Base-by-base conservation (phyloP, 1,140 invertebrate genomes). In the Gerris buenoi region DNA sequence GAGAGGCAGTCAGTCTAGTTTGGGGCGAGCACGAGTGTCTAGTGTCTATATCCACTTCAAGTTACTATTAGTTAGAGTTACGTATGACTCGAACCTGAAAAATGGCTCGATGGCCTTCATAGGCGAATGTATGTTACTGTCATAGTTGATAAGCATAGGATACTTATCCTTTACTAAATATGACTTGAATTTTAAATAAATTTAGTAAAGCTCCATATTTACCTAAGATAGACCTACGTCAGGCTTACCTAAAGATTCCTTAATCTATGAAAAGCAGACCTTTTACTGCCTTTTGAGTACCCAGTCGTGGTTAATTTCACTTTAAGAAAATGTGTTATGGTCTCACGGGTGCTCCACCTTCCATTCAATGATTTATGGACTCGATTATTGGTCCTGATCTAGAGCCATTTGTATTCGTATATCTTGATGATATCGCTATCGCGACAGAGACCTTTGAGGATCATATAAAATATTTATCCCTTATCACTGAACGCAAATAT, bases 241-340 rank as follows among this genome's bases (percentile, higher is more conserved):
- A 46, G 33, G 33, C 33, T 46, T 46, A 46, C 33, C 18, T 46
- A 46, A 5, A 46, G 18, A 46, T 46, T 10, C 5, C 5, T 46
- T 18, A 10, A 5, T 46, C 33, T 18, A 46, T 10, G 18, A 18
- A 5, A 46, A 10, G 5, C 18, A 46, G 33, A 18, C 5, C 5
- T 5, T 10, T 18, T 10, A 46, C 33, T 10, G 33, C 33, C 18
- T 46, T 46, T 46, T 5, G 5, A 46, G 33, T 46, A 18, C 33
- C 33, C 18, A 18, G 33, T 18, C 33, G 33, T 10, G 33, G 33
- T 18, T 18, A 10, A 5, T 46, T 10, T 46, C 33, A 46, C 18
- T 46, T 46, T 46, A 46, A 66, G 14, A 67, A 70, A 1, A 73
- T 77, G 70, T 75, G 77, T 1, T 77, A 76, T 67, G 76, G 78